A percentile compares a stretch with the other conserved stretches of the same genome.
Conservation (phyloP, 2,888 invertebrate species). For the Cheilosia pagana region DNA sequence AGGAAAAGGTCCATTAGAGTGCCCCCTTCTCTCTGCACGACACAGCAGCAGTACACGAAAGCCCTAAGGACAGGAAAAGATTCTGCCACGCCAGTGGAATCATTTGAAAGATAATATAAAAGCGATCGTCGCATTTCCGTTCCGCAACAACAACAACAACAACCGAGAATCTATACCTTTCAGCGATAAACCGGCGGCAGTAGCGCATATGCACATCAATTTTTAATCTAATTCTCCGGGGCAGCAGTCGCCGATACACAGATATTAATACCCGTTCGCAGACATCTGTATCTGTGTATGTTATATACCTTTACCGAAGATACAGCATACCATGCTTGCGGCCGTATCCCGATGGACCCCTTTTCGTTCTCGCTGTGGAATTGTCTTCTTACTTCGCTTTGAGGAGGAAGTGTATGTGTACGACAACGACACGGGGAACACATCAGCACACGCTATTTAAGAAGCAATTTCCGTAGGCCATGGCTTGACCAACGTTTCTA, state of each 20-base stretch:
- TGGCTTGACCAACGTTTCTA: conserved; percentile 59
- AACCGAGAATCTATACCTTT: conserved; percentile 38
- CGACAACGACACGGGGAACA: conserved; percentile 20
- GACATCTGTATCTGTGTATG: conserved; percentile 41
- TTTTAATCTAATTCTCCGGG: conserved; percentile 65
- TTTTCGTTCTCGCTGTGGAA: conserved; percentile 21
- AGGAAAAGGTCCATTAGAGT: conserved; percentile 62
- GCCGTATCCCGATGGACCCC: neutral
- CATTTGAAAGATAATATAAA: conserved; percentile 36
- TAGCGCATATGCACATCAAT: conserved; percentile 69
- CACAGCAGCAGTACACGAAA: conserved; percentile 6
- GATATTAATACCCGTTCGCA: conserved; percentile 52
- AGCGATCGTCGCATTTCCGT: conserved; percentile 68
- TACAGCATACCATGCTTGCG: too few relatives aligned
- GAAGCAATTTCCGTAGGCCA: conserved; percentile 70
- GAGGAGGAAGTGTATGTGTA: conserved; percentile 56
- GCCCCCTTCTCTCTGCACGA: conserved; percentile 14
- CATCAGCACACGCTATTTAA: conserved; percentile 61
- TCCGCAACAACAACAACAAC: conserved; percentile 31
- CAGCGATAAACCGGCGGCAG: conserved; percentile 47
- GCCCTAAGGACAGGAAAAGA: conserved; percentile 44
- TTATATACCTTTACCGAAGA: conserved; percentile 16
- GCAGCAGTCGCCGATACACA: conserved; percentile 46
- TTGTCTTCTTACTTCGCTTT: conserved; percentile 25
- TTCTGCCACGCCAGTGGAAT: neutral